A percentile compares a stretch with the other conserved stretches of the same genome.
phyloP scores from a whole-genome alignment of 2,113 vertebrate species.

The Malurus alboscapulatus region DNA sequence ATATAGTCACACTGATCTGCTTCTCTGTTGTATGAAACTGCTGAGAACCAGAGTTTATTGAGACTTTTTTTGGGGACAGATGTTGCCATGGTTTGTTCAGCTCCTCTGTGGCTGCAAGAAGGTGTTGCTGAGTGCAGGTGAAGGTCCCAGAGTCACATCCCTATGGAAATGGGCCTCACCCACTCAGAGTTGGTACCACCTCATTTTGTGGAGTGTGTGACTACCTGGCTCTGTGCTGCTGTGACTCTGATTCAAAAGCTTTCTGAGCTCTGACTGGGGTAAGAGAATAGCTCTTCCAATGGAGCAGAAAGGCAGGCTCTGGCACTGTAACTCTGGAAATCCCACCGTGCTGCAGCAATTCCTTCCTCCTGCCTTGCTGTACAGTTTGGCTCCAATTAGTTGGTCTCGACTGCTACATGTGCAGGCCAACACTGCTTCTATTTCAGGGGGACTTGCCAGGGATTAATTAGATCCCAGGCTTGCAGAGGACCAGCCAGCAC shows the following conservation, averaged over 20 bases:
- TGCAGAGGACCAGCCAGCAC: background rate
- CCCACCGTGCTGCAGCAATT: background rate
- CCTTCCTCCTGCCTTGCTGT: background rate
- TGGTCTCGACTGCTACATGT: background rate
- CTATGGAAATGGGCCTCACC: rapidly evolving
- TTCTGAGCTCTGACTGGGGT: background rate
- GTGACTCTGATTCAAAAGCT: background rate
- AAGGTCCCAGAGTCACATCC: rapidly evolving
- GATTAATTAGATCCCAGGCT: slow-evolving; percentile 55
- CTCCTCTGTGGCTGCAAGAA: no score
- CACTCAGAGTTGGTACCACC: rapidly evolving
- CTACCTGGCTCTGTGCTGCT: background rate
- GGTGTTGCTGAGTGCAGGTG: background rate
- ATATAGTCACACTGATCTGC: background rate
- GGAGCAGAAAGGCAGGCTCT: background rate
- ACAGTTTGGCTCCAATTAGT: background rate
- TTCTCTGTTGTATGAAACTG: background rate
- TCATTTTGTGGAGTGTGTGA: no score
- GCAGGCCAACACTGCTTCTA: slow-evolving; percentile 17
- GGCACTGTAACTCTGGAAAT: background rate
- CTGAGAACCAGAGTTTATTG: background rate
- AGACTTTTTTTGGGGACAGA: background rate
- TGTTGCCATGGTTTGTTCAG: background rate
- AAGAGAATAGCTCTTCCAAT: background rate
- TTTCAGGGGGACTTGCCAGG: slow-evolving; percentile 43